Conservation (phyloP, 2,797 vertebrate species). For the Mormyrus hasselquistii region DNA sequence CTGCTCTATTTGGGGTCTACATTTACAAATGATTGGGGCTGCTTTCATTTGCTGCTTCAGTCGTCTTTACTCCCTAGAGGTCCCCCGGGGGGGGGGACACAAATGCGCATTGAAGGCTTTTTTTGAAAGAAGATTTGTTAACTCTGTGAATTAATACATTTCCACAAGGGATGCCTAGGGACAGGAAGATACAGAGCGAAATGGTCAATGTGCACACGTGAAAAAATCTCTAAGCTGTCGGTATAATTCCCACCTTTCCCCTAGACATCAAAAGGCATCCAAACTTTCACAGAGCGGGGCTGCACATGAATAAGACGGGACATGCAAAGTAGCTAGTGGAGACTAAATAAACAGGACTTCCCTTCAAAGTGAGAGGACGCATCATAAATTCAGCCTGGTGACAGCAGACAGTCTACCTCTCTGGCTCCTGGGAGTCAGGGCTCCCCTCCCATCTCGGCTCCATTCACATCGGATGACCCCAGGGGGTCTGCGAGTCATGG, state of each 20-base stretch:
- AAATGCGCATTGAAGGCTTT: background rate
- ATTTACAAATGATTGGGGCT: conserved; percentile 11
- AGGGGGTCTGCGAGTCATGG: background rate
- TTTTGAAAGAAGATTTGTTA: background rate
- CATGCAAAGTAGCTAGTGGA: conserved; percentile 39
- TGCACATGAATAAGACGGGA: conserved; percentile 28
- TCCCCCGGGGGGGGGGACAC: background rate
- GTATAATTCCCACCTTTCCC: background rate
- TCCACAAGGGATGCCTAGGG: background rate
- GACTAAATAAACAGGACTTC: conserved; percentile 50
- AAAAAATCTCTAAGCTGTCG: background rate
- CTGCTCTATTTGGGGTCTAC: conserved; percentile 17
- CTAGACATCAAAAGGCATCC: background rate
- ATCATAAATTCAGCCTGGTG: conserved; percentile 56
- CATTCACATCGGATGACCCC: conserved; percentile 26
- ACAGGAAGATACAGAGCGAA: background rate
- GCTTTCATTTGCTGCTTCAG: background rate
- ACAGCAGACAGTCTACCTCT: conserved; percentile 52
- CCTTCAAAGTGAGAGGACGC: conserved; percentile 52
- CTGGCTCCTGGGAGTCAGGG: conserved; percentile 45
- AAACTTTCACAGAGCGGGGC: background rate
- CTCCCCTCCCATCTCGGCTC: conserved; percentile 40
- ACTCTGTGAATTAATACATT: background rate
- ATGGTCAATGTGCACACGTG: background rate
- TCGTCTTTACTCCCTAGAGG: background rate